Evolutionary conservation across 2,888 invertebrate species (phyloP).

Genomic region (Diogma glabrata): DNA sequence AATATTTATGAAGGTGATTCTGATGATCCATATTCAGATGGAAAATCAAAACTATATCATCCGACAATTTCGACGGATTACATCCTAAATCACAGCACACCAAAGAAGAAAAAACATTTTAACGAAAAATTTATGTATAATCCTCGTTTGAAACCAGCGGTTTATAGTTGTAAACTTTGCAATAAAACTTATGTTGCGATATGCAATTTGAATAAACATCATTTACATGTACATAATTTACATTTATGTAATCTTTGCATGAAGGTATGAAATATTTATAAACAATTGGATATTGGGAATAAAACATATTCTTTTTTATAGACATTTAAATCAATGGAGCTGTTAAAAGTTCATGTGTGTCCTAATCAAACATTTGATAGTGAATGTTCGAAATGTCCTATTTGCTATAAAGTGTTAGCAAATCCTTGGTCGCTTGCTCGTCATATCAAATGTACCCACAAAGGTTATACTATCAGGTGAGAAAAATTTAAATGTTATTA

Average conservation of each 20-base stretch:
- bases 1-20: neutral
- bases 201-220: conserved; percentile 21
- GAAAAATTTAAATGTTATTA: too few relatives aligned
- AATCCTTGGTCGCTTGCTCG: conserved; percentile 19
- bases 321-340: conserved; percentile 4
- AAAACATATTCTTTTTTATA: neutral
- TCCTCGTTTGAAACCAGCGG: conserved; percentile 4
- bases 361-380: conserved; percentile 1
- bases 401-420: conserved; percentile 19
- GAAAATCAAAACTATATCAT: neutral
- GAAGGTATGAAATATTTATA: conserved; percentile 14
- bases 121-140: neutral
- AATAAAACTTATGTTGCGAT: conserved; percentile 19
- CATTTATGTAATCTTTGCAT: conserved; percentile 17
- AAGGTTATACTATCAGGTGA: neutral
- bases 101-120: conserved; percentile 11
- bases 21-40: neutral
- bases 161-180: conserved; percentile 20
- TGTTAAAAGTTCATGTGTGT: conserved; percentile 13
- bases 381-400: conserved; percentile 16
- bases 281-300: too few relatives aligned
- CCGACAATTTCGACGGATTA: neutral
- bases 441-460: conserved; percentile 17
- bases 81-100: neutral
- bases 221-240: conserved; percentile 20